Conservation (phyloP, 2,797 vertebrate species). For the Discoglossus pictus region DNA sequence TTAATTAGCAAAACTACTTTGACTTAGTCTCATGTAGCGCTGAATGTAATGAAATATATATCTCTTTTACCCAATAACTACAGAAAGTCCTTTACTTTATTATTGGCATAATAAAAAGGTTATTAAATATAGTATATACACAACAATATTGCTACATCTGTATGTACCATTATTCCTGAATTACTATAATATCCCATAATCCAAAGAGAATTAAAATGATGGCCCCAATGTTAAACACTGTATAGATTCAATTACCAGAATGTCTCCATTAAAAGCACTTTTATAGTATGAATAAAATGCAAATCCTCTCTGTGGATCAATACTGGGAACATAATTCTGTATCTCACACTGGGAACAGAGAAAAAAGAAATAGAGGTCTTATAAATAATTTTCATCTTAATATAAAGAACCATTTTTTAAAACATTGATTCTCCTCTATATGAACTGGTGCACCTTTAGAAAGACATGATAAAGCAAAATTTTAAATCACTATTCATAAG, state of each 20-base stretch:
- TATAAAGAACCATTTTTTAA: conserved; percentile 56
- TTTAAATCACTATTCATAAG: no score
- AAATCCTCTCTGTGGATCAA: conserved; percentile 77
- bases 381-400: conserved; percentile 68
- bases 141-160: conserved; percentile 66
- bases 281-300: conserved; percentile 79
- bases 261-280: conserved; percentile 78
- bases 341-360: conserved; percentile 70
- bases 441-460: neutral
- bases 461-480: no score
- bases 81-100: conserved; percentile 71
- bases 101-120: conserved; percentile 70
- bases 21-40: conserved; percentile 77
- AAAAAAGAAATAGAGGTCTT: conserved; percentile 67
- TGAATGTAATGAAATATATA: conserved; percentile 77
- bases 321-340: conserved; percentile 74
- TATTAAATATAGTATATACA: conserved; percentile 60
- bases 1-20: conserved; percentile 97
- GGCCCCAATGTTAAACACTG: conserved; percentile 72
- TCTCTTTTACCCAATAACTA: conserved; percentile 55
- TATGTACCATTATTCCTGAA: conserved; percentile 68
- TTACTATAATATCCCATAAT: conserved; percentile 71
- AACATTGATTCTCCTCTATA: conserved; percentile 21
- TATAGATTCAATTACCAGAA: conserved; percentile 77
- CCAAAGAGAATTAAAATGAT: conserved; percentile 76